A percentile compares a stretch with the other conserved stretches of the same genome.
Evolutionary conservation across 2,797 vertebrate species (phyloP).

Genomic region (Takifugu ocellatus): DNA sequence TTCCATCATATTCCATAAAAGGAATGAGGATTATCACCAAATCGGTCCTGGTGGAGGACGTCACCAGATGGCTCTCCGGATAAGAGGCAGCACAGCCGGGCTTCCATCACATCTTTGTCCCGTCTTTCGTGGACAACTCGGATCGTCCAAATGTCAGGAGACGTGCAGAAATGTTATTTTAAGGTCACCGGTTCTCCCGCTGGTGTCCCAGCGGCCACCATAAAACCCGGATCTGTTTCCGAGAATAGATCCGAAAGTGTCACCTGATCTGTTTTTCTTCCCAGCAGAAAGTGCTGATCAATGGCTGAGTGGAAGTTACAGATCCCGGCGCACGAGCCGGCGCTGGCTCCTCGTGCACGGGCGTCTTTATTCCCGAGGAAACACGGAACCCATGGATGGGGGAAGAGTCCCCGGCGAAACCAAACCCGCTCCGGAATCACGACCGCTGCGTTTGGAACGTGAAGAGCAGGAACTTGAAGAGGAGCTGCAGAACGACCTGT

Average conservation of each 20-base stretch:
- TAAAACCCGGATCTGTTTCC: conserved; percentile 19
- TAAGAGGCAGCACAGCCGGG: too few species aligned
- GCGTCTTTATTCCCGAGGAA: conserved; percentile 11
- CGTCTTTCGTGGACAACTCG: too few species aligned
- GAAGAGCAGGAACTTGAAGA: conserved; percentile 5
- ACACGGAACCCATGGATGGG: neutral
- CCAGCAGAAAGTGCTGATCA: conserved; percentile 16
- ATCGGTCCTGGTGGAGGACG: too few species aligned
- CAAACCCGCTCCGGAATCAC: neutral
- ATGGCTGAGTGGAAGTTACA: conserved; percentile 30
- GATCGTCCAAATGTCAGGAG: too few species aligned
- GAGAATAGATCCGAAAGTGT: conserved; percentile 18
- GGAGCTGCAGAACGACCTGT: too few species aligned
- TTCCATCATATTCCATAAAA: too few species aligned
- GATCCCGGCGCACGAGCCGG: conserved; percentile 34
- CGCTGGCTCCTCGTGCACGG: conserved; percentile 1
- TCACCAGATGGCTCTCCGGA: too few species aligned
- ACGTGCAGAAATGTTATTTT: too few species aligned
- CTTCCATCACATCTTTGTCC: too few species aligned
- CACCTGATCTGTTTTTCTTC: conserved; percentile 15
- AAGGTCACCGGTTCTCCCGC: neutral
- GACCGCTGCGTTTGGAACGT: conserved; percentile 1
- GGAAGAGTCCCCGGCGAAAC: too few species aligned
- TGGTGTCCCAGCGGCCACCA: neutral
- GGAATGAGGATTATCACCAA: too few species aligned